Conservation (phyloP, 2,797 vertebrate species). For the Varecia variegata region DNA sequence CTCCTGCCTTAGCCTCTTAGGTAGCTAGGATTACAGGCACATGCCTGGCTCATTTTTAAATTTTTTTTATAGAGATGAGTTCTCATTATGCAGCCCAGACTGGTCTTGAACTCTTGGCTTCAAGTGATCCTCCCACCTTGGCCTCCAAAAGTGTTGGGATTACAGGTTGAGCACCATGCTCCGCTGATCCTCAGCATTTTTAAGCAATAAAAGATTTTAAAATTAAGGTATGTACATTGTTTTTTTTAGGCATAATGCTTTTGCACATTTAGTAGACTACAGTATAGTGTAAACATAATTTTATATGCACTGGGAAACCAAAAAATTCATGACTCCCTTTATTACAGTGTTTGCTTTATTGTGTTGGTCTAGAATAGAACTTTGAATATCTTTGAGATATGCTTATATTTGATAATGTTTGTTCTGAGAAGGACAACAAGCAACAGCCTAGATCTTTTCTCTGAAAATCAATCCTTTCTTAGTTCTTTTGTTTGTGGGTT, state of each 20-base stretch:
- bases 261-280: background rate
- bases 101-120: background rate
- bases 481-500: background rate
- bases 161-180: background rate
- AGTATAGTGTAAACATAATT: background rate
- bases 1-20: background rate
- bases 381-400: background rate
- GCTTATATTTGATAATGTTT: constrained; percentile 41
- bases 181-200: background rate
- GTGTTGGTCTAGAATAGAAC: background rate
- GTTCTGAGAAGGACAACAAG: constrained; percentile 72
- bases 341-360: background rate
- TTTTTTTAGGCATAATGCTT: background rate
- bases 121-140: background rate
- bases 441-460: constrained; percentile 33
- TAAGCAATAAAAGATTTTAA: background rate
- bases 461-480: background rate
- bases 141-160: background rate
- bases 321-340: background rate
- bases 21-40: background rate
- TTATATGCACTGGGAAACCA: background rate
- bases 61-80: background rate
- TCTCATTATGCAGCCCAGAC: background rate
- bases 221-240: background rate
- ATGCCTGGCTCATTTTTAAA: background rate